phyloP scores from a whole-genome alignment of 2,888 invertebrate species.

The Neoscelio sp. region DNA sequence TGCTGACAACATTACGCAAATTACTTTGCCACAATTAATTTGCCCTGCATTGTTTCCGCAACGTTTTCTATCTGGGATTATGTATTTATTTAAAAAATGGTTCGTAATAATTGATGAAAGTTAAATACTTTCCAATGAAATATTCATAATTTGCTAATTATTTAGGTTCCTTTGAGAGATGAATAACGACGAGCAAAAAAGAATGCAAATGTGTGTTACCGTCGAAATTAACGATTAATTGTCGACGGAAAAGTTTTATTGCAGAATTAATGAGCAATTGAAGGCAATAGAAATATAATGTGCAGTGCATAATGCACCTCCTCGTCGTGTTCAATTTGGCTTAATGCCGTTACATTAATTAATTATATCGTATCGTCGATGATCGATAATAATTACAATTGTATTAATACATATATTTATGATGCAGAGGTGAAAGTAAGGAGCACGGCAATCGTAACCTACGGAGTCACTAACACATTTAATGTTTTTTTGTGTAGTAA shows the following conservation, averaged over 20 bases:
- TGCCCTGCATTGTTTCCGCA: too few relatives aligned
- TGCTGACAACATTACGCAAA: too few relatives aligned
- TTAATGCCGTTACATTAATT: conserved; percentile 28
- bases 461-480: conserved; percentile 60
- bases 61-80: too few relatives aligned
- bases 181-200: conserved; percentile 8
- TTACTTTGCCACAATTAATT: too few relatives aligned
- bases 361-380: conserved; percentile 31
- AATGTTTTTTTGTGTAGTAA: conserved; percentile 52
- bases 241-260: conserved; percentile 34
- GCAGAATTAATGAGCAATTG: conserved; percentile 51
- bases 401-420: conserved; percentile 53
- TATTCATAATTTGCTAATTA: conserved; percentile 9
- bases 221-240: conserved; percentile 30
- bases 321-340: conserved; percentile 1
- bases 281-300: conserved; percentile 32
- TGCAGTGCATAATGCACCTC: conserved; percentile 35
- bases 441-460: conserved; percentile 46
- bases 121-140: too few relatives aligned
- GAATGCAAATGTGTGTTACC: conserved; percentile 20
- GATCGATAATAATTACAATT: conserved; percentile 43
- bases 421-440: conserved; percentile 63
- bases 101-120: too few relatives aligned
- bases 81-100: too few relatives aligned
- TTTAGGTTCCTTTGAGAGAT: neutral